phyloP scores from a whole-genome alignment of 1,140 invertebrate genomes.

The Pissodes strobi region DNA sequence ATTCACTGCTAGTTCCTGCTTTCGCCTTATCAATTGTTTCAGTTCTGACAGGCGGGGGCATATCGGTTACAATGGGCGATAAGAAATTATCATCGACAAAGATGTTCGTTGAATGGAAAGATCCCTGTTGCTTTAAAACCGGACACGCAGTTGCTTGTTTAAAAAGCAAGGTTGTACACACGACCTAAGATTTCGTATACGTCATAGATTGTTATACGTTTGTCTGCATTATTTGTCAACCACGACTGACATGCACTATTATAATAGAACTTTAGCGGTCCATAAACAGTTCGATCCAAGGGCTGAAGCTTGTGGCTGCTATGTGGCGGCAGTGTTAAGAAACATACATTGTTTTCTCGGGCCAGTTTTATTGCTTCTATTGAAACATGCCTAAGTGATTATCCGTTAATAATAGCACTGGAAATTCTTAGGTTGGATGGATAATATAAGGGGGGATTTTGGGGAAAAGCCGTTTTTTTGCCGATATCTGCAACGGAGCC shows the following conservation, averaged over 20 bases:
- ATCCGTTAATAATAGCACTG: slow-evolving; percentile 26
- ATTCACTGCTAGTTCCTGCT: slow-evolving; percentile 5
- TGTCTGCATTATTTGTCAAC: background rate
- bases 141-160: background rate
- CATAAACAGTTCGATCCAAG: slow-evolving; percentile 47
- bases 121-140: slow-evolving; percentile 18
- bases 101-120: slow-evolving; percentile 6
- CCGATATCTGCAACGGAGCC: no score
- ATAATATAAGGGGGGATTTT: no score
- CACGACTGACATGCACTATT: slow-evolving; percentile 34
- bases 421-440: slow-evolving; percentile 43
- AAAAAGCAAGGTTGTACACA: slow-evolving; percentile 8
- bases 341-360: slow-evolving; percentile 22
- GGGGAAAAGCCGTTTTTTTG: no score
- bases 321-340: slow-evolving; percentile 51
- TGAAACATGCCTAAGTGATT: slow-evolving; percentile 38
- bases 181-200: slow-evolving; percentile 13
- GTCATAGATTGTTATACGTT: slow-evolving; percentile 27
- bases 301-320: slow-evolving; percentile 53
- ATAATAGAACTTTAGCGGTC: slow-evolving; percentile 45
- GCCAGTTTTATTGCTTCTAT: slow-evolving; percentile 34
- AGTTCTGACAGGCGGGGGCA: slow-evolving; percentile 8
- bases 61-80: no score
- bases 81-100: background rate
- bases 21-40: slow-evolving; percentile 1